Conservation (phyloP, 1,140 invertebrate species). For the Sitophilus oryzae region DNA sequence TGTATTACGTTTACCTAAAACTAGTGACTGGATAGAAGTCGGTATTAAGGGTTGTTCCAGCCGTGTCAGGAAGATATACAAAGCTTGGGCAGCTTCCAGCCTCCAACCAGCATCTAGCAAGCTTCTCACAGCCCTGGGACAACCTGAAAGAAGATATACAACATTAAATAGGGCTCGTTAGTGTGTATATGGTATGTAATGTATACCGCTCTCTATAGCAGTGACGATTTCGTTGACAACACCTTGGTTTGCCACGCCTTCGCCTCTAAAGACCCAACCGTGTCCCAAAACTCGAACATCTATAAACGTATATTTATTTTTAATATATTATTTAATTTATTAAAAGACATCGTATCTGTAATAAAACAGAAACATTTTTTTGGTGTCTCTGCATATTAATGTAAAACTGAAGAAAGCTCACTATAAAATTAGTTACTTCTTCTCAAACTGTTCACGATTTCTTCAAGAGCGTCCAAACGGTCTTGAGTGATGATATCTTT, state of each 20-base stretch:
- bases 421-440: conserved; percentile 31
- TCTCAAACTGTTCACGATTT: conserved; percentile 23
- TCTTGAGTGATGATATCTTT: conserved; percentile 24
- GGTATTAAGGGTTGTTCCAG: conserved; percentile 46
- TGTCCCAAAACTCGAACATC: conserved; percentile 21
- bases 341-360: neutral
- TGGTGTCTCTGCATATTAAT: too few species aligned
- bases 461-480: conserved; percentile 19
- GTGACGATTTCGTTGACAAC: conserved; percentile 26
- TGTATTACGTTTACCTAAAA: conserved; percentile 41
- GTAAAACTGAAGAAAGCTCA: conserved; percentile 5
- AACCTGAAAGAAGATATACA: too few species aligned
- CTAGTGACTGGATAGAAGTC: conserved; percentile 43
- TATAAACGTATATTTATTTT: too few species aligned
- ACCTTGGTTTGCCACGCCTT: conserved; percentile 20
- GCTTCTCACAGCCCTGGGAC: conserved; percentile 15
- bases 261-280: conserved; percentile 26
- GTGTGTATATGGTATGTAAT: neutral
- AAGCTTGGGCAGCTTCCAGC: conserved; percentile 40
- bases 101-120: conserved; percentile 33
- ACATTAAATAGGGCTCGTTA: too few species aligned
- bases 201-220: conserved; percentile 18
- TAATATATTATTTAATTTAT: too few species aligned
- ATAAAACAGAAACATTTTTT: conserved; percentile 5
- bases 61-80: conserved; percentile 43